Conservation (phyloP, 2,797 vertebrate species). For the Phylloscopus collybita region DNA sequence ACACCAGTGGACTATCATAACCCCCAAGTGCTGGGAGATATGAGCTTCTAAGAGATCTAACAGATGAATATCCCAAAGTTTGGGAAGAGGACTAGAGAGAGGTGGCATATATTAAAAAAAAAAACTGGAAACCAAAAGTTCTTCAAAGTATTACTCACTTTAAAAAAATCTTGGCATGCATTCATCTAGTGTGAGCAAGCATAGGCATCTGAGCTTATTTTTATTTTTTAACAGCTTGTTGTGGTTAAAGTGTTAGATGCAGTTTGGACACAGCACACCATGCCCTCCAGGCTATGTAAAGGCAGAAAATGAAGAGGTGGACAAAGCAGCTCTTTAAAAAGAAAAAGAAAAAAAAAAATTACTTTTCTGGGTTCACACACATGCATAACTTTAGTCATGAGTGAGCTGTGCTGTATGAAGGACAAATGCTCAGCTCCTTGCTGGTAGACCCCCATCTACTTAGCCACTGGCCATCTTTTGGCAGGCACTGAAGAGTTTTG, state of each 20-base stretch:
- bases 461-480: not conserved
- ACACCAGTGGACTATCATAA: not conserved
- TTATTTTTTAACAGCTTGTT: slow-evolving; percentile 14
- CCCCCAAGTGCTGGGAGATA: not conserved
- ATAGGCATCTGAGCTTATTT: not conserved
- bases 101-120: not conserved
- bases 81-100: not conserved
- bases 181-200: not conserved
- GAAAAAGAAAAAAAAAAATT: not conserved
- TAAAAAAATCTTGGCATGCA: not conserved
- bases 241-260: not conserved
- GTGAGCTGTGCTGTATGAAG: not conserved
- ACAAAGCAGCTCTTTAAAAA: not conserved
- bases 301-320: not conserved
- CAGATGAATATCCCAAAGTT: not conserved
- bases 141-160: not conserved
- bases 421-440: not conserved
- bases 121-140: not conserved
- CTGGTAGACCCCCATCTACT: not conserved
- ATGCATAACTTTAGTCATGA: not conserved
- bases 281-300: not conserved
- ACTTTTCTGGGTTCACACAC: not conserved
- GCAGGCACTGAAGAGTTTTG: not conserved
- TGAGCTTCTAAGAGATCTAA: not conserved
- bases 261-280: not conserved